Conservation (phyloP, 2,888 invertebrate species). For the Dysmachus trigonus region DNA sequence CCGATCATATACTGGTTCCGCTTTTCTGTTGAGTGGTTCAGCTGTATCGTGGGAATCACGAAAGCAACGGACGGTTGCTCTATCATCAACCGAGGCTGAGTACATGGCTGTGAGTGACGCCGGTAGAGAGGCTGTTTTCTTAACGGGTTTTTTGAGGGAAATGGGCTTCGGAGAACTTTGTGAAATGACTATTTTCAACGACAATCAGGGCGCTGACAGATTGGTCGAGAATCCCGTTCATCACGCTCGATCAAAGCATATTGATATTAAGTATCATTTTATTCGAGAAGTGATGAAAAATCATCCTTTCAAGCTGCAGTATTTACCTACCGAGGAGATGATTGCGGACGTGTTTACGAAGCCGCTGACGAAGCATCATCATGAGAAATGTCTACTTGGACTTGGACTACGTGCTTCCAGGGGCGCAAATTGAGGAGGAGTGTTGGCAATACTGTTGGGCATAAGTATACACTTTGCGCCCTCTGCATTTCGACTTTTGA, state of each 20-base stretch:
- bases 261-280: slow-evolving; percentile 3
- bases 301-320: background rate
- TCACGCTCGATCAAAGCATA: background rate
- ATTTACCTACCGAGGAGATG: background rate
- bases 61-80: background rate
- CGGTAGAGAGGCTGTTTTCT: background rate
- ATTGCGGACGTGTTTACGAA: background rate
- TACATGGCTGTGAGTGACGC: background rate
- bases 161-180: background rate
- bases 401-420: background rate
- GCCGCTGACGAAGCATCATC: background rate
- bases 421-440: background rate
- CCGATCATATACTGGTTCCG: slow-evolving; percentile 17
- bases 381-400: background rate
- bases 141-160: background rate
- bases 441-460: too few species aligned
- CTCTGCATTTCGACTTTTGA: too few species aligned
- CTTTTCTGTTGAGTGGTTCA: background rate
- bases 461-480: too few species aligned
- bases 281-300: background rate
- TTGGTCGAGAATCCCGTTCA: background rate
- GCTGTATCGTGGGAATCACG: background rate
- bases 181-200: background rate
- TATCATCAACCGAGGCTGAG: background rate
- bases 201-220: background rate